Conservation (phyloP, 1,140 invertebrate genomes). For the Varroa destructor region DNA sequence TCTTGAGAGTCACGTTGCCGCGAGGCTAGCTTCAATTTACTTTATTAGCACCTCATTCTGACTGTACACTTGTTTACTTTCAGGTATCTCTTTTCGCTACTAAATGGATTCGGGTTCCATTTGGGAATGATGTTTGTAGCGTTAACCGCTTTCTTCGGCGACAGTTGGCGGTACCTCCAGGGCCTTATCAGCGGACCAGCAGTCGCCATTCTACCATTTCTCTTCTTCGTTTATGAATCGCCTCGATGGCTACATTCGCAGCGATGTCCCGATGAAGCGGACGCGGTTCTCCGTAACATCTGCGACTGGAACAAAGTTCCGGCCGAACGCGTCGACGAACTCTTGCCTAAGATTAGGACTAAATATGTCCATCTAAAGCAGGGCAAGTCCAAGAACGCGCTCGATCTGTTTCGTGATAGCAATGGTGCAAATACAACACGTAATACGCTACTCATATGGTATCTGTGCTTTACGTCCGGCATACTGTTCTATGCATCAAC, state of each 20-base stretch:
- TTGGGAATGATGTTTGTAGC: constrained; percentile 9
- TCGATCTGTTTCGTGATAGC: constrained; percentile 20
- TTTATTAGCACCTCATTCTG: neutral
- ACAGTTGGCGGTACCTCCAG: constrained; percentile 19
- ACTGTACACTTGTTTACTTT: neutral
- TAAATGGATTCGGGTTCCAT: constrained; percentile 22
- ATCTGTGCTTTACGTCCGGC: constrained; percentile 17
- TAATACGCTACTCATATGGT: constrained; percentile 24
- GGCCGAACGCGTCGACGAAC: constrained; percentile 7
- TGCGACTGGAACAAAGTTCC: constrained; percentile 13
- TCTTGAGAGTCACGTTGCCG: too few relatives aligned
- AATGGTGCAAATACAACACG: constrained; percentile 9
- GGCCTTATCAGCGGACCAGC: constrained; percentile 6
- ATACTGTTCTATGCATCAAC: constrained; percentile 26
- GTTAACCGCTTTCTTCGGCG: constrained; percentile 13
- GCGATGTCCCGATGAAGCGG: neutral
- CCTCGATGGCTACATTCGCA: constrained; percentile 14
- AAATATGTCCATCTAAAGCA: constrained; percentile 27
- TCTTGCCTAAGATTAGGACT: constrained; percentile 26
- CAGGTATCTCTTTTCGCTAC: constrained; percentile 20
- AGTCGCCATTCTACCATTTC: constrained; percentile 1
- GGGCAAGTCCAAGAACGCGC: constrained; percentile 24
- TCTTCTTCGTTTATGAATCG: constrained; percentile 7
- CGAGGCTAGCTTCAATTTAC: too few relatives aligned
- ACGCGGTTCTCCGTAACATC: constrained; percentile 3